These are phyloP conservation scores for Balanococcus diminutus DNA, from an alignment of 2,888 invertebrate species.

Conservation along the genomic window DNA sequence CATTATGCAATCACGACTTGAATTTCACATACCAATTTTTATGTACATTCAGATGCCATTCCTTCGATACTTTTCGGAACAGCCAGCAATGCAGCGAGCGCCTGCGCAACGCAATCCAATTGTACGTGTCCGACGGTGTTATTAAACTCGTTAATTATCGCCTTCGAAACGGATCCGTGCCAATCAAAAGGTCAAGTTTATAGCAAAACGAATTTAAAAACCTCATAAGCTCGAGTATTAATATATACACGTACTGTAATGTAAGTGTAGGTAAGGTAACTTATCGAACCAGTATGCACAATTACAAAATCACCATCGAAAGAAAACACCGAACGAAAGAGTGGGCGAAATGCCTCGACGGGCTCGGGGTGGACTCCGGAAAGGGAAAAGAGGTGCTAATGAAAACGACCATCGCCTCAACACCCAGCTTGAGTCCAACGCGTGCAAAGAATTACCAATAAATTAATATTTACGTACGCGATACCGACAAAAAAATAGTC, in stretches of 20 bases:
- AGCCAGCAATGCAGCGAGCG: background rate
- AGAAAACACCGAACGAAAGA: background rate
- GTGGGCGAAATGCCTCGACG: background rate
- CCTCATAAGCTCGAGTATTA: background rate
- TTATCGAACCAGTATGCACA: background rate
- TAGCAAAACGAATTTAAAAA: background rate
- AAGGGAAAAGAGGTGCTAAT: background rate
- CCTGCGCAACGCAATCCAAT: background rate
- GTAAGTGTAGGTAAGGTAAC: too few species aligned
- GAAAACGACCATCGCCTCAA: background rate
- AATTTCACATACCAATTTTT: background rate
- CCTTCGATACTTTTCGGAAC: background rate
- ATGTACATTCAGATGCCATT: background rate
- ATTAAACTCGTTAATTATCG: constrained; percentile 25
- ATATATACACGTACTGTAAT: background rate
- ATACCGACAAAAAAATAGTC: constrained; percentile 2
- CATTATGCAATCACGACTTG: background rate
- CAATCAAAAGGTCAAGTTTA: constrained; percentile 32
- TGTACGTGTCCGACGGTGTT: background rate
- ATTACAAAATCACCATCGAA: background rate
- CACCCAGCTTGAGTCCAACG: background rate
- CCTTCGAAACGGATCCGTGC: background rate
- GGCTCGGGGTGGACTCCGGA: background rate
- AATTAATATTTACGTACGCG: constrained; percentile 37
- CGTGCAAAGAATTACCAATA: constrained; percentile 27